Conservation (phyloP, 2,113 vertebrate species). For the Heterotis niloticus region DNA sequence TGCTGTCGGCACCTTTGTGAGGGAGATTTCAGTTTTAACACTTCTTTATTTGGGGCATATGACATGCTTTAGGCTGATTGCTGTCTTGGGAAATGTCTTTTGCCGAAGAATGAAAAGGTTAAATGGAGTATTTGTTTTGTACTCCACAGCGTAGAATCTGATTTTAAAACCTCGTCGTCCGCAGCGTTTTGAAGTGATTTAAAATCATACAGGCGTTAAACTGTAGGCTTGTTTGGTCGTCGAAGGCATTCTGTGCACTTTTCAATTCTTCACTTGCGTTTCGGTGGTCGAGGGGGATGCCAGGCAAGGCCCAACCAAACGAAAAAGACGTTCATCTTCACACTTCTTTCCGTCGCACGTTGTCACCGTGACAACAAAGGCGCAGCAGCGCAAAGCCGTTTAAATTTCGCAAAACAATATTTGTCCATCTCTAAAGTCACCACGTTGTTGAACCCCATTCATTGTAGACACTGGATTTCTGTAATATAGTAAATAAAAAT, state of each 20-base stretch:
- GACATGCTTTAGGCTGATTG: conserved; percentile 29
- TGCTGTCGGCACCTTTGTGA: conserved; percentile 55
- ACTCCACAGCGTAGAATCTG: conserved; percentile 56
- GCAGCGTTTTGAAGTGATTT: conserved; percentile 28
- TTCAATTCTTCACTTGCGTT: conserved; percentile 40
- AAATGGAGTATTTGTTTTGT: conserved; percentile 38
- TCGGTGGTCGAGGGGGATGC: conserved; percentile 43
- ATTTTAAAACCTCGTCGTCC: conserved; percentile 42
- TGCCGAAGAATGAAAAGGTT: conserved; percentile 38
- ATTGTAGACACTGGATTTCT: conserved; percentile 95
- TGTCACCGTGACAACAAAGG: conserved; percentile 38
- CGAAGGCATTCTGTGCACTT: conserved; percentile 47
- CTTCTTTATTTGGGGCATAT: conserved; percentile 34
- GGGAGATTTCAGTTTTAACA: conserved; percentile 41
- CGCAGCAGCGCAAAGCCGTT: conserved; percentile 36
- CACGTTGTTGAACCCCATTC: conserved; percentile 60
- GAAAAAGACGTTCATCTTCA: conserved; percentile 34
- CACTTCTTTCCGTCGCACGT: conserved; percentile 35
- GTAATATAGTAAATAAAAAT: conserved; percentile 79
- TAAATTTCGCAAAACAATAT: conserved; percentile 46
- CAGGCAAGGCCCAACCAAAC: conserved; percentile 34
- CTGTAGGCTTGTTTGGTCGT: conserved; percentile 18
- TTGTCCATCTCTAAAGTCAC: conserved; percentile 54
- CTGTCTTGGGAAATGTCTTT: conserved; percentile 38
- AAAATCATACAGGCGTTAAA: conserved; percentile 25